Conservation (phyloP, 2,888 invertebrate genomes). For the Drosophila siamana region DNA sequence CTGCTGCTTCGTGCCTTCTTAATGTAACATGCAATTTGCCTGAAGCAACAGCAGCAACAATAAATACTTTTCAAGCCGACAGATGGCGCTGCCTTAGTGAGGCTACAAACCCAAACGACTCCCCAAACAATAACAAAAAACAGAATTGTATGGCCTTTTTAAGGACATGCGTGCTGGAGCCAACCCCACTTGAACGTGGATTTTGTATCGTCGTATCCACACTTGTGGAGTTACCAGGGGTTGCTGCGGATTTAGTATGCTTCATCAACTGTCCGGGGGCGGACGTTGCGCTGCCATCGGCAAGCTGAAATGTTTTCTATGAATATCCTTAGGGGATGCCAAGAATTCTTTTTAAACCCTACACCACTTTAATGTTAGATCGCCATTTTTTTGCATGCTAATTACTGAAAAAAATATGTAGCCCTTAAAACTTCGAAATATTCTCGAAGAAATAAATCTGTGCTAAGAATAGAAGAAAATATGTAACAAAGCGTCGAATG, state of each 20-base stretch:
- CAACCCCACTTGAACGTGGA: conserved; percentile 4
- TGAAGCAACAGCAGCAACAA: conserved; percentile 37
- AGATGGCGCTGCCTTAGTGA: conserved; percentile 68
- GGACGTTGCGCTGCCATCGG: conserved; percentile 37
- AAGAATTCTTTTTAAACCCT: background rate
- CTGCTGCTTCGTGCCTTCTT: conserved; percentile 13
- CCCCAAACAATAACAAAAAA: conserved; percentile 36
- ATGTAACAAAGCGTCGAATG: no score
- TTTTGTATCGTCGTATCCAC: background rate
- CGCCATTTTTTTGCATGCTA: background rate
- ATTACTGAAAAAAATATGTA: no score
- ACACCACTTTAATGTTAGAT: background rate
- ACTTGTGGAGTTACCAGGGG: conserved; percentile 59
- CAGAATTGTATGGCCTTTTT: conserved; percentile 7
- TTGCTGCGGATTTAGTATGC: conserved; percentile 53
- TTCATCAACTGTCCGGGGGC: conserved; percentile 39
- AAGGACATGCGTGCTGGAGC: conserved; percentile 77
- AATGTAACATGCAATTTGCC: conserved; percentile 51
- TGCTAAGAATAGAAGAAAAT: no score
- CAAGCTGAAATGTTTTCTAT: background rate
- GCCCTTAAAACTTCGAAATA: background rate
- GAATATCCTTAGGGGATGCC: background rate
- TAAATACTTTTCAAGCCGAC: conserved; percentile 35
- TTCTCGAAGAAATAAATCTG: background rate
- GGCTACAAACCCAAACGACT: conserved; percentile 62